Evolutionary conservation across 1,140 invertebrate species (phyloP), one percentile per base, ranked within the genome.

Genomic region (Pogonomyrmex barbatus): DNA sequence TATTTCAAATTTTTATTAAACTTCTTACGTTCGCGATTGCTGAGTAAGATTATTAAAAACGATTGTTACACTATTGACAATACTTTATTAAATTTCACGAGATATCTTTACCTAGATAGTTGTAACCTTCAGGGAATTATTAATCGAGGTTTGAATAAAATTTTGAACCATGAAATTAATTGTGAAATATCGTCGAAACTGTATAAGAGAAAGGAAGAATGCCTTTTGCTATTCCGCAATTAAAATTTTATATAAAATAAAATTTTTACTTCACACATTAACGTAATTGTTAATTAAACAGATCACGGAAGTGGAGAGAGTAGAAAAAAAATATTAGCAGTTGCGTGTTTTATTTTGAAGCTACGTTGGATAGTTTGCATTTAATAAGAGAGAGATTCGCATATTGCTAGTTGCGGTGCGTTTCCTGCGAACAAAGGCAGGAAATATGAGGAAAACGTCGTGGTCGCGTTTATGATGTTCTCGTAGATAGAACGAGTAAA

Each of bases 371-470:
- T 14, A 9, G 2, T 56, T 39, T 6, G 24, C 33, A 3, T 39
- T 33, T 52, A 68, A 68, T 42, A 68, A 81, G 30, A 54, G 12
- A 8, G 9, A 14, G 77, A 81, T 70, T 54, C 39, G 24, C 12
- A 71, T 81, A 70, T 56, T 47, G 63, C 8, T n/a, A 54, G 47
- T 52, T 47, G 17, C 42, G 45, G 36, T 6, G 70, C 17, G 45
- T 33, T 78, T 85, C 63, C 65, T 30, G 24, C 39, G 58, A 17
- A 52, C 36, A 39, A 42, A 36, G 42, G 60, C 2, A 71, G 33
- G 42, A 73, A 83, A 75, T 83, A 60, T 75, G 33, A 73, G 79
- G 14, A n/a, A 50, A 73, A 83, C 33, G 14, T 79, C 47, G 24
- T n/a, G 39, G 30, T n/a, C 8, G 54, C 79, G 30, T 73, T 65